These are phyloP conservation scores for Cabera pusaria DNA, from an alignment of 2,888 invertebrate genomes.

Conservation along the genomic window DNA sequence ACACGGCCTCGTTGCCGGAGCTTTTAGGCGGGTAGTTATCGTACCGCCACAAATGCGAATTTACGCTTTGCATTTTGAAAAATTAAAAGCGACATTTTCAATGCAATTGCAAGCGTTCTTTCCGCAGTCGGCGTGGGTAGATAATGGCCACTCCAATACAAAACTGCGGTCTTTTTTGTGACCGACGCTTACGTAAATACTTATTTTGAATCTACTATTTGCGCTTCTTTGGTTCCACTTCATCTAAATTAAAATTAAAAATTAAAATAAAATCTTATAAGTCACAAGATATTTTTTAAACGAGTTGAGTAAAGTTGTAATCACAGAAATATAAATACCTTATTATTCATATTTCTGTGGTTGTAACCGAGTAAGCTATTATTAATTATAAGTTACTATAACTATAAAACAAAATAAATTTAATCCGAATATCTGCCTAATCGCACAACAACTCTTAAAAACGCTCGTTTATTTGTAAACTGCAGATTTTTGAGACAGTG, in stretches of 20 bases:
- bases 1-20: conserved; percentile 60
- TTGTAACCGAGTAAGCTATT: too few species aligned
- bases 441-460: too few species aligned
- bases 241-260: conserved; percentile 41
- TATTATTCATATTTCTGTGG: too few species aligned
- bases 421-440: too few species aligned
- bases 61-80: conserved; percentile 78
- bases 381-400: too few species aligned
- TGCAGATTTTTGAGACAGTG: too few species aligned
- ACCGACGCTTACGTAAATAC: conserved; percentile 67
- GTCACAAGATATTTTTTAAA: too few species aligned
- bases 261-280: too few species aligned
- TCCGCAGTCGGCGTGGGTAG: conserved; percentile 69
- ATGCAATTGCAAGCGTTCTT: conserved; percentile 75
- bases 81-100: conserved; percentile 79
- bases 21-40: conserved; percentile 76
- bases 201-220: conserved; percentile 59
- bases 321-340: too few species aligned
- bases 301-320: too few species aligned
- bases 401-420: too few species aligned
- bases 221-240: conserved; percentile 45
- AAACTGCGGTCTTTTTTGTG: conserved; percentile 66
- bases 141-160: conserved; percentile 79
- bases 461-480: too few species aligned
- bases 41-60: conserved; percentile 72